Evolutionary conservation across 2,113 vertebrate genomes (phyloP), one percentile per base, ranked within the genome.

Genomic region (Chiloscyllium plagiosum): DNA sequence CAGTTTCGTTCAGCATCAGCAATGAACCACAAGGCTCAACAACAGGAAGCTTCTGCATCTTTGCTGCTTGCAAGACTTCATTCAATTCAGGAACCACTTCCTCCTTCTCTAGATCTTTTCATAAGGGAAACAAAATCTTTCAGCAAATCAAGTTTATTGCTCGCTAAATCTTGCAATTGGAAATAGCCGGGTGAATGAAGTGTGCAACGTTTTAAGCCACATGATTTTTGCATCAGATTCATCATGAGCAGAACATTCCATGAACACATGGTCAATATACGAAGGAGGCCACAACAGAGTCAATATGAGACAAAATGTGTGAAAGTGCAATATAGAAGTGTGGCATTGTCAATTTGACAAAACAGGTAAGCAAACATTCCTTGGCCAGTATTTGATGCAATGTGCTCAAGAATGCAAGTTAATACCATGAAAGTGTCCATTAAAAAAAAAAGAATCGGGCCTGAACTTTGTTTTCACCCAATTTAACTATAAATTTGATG

Each of bases 1-100:
- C 22, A 76, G 94, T 95, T 95, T 95, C 94, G 6, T 95, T 95
- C 69, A 72, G 19, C 0, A 26, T 95, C 69, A 72, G 37, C 94
- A 95, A 95, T 95, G 37, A 72, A 72, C 94, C 94, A 95, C 94
- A 95, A 70, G 68, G 42, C 50, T 93, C 61, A 72, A 95, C 94
- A 24, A 95, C 94, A 95, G 94, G 94, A 95, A 95, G 94, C 52
- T 72, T 50, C 94, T 72, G 13, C 94, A 33, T 72, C 68, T 72
- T 95, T 72, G n/a, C 20, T 72, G 94, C 94, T 72, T 72, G 47
- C 50, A 76, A 95, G 42, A 29, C 42, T 70, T 72, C 37, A 42
- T 94, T 94, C 65, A 52, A 52, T 47, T 50, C 42, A 52, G 69
- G 17, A 72, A 95, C 69, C 68, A 72, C 52, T 50, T 95, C 69